Evolutionary conservation across 2,888 invertebrate species (phyloP), one percentile per base, ranked within the genome.

Genomic region (Oeneis ivallda): DNA sequence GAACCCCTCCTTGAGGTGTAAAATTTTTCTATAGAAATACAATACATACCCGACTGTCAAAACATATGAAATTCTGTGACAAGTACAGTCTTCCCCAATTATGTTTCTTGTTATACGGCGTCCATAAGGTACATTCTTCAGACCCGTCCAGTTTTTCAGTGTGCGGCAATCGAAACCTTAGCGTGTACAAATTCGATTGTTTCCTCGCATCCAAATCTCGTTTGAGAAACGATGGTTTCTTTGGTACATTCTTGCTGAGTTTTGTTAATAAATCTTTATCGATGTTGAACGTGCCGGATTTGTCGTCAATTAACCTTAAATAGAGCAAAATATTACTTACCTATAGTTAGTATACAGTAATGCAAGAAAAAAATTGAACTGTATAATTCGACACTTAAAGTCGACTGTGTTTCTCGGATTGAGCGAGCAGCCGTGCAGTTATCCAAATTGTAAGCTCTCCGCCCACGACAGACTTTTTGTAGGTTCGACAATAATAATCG

Each of bases 11-110:
- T 43, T 13, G 43, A 41, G 9, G 9, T 11, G 11, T 11, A 9
- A 9, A 8, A 11, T 13, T 47, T 47, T 2, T 15, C 17, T 5
- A 17, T 47, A 15, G 19, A 13, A 32, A 32, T 56, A 56, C 61
- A 32, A 32, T 56, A 56, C 61, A 41, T 61, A 98, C 98, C 92
- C 97, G 94, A 86, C 99, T 99, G 80, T 97, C 96, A 83, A 99
- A 99, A 85, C 99, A 99, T 77, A 99, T 94, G 84, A 98, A 99
- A 90, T 97, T 98, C 79, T 96, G 96, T 0, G 99, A 99, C 58
- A 99, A 90, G 85, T 96, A 99, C 77, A 99, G 92, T 72, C 95
- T 94, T 15, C 99, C 99, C 92, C 95, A 94, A 65, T 96, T 96
- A 81, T 97, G 96, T 72, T 95, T 94, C 83, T 98, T 98, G 81